phyloP scores from a whole-genome alignment of 2,888 invertebrate species.

The Ichneumon xanthorius region DNA sequence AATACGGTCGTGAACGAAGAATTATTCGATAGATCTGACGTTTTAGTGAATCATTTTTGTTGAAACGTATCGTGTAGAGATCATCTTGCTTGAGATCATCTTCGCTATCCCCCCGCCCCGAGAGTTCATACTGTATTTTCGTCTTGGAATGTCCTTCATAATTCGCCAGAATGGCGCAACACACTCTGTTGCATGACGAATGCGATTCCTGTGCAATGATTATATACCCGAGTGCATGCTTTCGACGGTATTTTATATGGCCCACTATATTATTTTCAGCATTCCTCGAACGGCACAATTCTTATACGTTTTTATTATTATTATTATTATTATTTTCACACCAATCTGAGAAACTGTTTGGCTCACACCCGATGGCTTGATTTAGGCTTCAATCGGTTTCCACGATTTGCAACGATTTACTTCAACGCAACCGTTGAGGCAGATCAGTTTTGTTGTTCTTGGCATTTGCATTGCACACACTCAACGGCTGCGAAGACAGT shows the following conservation, averaged over 20 bases:
- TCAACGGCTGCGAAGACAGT: not conserved
- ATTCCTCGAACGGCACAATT: constrained; percentile 57
- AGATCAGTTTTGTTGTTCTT: constrained; percentile 22
- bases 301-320: constrained; percentile 33
- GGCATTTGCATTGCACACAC: not conserved
- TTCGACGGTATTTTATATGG: constrained; percentile 31
- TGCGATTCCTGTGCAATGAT: constrained; percentile 61
- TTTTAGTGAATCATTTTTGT: not conserved
- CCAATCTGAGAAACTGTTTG: constrained; percentile 35
- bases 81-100: constrained; percentile 54
- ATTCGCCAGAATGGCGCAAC: constrained; percentile 57
- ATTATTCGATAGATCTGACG: not conserved
- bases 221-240: constrained; percentile 53
- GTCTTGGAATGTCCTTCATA: constrained; percentile 65
- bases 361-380: constrained; percentile 44
- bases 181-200: constrained; percentile 65
- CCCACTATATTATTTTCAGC: constrained; percentile 60
- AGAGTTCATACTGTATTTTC: constrained; percentile 64
- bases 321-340: constrained; percentile 47
- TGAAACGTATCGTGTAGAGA: not conserved
- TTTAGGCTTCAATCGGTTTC: constrained; percentile 47
- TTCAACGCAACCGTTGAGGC: constrained; percentile 7
- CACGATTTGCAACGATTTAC: constrained; percentile 40
- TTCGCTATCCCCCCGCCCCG: constrained; percentile 31
- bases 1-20: not conserved